Percentiles rank a stretch among this genome's conserved stretches.
Conservation (phyloP, 1,140 invertebrate species). For the Trachymyrmex cornetzi region DNA sequence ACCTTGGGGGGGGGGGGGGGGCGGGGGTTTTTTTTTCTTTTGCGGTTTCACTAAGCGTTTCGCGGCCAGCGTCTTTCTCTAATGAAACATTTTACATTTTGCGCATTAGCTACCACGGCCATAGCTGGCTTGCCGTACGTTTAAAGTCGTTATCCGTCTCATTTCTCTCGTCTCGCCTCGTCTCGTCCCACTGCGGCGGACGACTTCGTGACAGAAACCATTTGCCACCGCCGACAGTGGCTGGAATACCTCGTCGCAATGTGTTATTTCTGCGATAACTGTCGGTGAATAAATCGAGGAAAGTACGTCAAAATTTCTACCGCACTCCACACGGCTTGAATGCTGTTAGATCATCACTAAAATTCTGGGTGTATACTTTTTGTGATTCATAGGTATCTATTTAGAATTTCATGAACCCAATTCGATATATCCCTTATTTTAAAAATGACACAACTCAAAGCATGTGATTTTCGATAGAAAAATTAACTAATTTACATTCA, state of each 20-base stretch:
- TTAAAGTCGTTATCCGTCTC: constrained; percentile 56
- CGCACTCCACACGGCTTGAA: neutral
- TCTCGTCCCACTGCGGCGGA: constrained; percentile 5
- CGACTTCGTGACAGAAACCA: constrained; percentile 37
- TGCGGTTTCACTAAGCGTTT: constrained; percentile 25
- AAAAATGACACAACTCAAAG: too few relatives aligned
- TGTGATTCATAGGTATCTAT: neutral
- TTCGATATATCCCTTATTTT: neutral
- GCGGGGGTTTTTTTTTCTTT: constrained; percentile 17
- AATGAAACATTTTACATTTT: constrained; percentile 65
- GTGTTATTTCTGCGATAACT: constrained; percentile 47
- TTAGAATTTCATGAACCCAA: neutral
- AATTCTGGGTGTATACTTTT: neutral
- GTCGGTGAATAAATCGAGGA: constrained; percentile 2
- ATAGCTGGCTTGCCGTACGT: constrained; percentile 17
- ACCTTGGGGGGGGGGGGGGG: neutral
- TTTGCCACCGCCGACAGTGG: constrained; percentile 31
- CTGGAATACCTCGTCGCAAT: constrained; percentile 11
- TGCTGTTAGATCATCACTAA: neutral
- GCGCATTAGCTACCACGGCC: constrained; percentile 25
- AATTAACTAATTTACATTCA: too few relatives aligned
- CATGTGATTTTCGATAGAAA: too few relatives aligned
- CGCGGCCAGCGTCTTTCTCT: constrained; percentile 14
- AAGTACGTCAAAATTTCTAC: neutral
- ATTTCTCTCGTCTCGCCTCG: constrained; percentile 50